These are phyloP conservation scores for Ceryle rudis DNA, from an alignment of 2,797 vertebrate genomes.

Conservation along the genomic window DNA sequence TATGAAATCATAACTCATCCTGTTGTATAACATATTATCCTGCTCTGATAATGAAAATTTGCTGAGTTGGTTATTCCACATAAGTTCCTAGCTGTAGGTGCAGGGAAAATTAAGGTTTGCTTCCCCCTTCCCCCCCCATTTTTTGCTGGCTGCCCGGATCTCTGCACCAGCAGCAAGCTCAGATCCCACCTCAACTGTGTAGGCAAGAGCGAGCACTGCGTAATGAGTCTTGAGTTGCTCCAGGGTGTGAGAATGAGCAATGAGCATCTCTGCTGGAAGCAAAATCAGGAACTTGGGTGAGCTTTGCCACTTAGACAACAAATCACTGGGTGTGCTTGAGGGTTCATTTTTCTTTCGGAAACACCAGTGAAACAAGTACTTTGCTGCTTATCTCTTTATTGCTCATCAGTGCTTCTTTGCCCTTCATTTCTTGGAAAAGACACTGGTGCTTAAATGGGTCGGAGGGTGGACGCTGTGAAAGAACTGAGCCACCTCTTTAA, in stretches of 20 bases:
- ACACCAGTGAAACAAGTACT: not conserved
- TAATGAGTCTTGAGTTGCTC: not conserved
- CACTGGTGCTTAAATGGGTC: not conserved
- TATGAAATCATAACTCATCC: not conserved
- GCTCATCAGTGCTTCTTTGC: conserved; percentile 51
- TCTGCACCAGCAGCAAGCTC: fast-evolving
- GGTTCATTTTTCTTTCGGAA: conserved; percentile 55
- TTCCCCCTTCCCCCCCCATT: not conserved
- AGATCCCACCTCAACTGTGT: not conserved
- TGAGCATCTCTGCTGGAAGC: conserved; percentile 48
- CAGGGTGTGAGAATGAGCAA: conserved; percentile 33
- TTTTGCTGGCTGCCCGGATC: not conserved
- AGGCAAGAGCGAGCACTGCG: not conserved
- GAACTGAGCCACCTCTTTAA: conserved; percentile 22
- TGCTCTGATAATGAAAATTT: not conserved
- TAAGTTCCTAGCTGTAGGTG: not conserved
- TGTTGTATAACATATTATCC: not conserved
- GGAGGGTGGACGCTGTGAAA: not conserved
- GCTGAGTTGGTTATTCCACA: not conserved
- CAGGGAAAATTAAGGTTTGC: not conserved
- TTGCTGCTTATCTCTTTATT: conserved; percentile 51
- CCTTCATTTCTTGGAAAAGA: conserved; percentile 44
- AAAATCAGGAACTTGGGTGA: conserved; percentile 29
- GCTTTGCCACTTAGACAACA: conserved; percentile 45
- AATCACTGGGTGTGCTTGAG: conserved; percentile 27